phyloP scores from a whole-genome alignment of 2,113 vertebrate species.

The Malurus elegans region DNA sequence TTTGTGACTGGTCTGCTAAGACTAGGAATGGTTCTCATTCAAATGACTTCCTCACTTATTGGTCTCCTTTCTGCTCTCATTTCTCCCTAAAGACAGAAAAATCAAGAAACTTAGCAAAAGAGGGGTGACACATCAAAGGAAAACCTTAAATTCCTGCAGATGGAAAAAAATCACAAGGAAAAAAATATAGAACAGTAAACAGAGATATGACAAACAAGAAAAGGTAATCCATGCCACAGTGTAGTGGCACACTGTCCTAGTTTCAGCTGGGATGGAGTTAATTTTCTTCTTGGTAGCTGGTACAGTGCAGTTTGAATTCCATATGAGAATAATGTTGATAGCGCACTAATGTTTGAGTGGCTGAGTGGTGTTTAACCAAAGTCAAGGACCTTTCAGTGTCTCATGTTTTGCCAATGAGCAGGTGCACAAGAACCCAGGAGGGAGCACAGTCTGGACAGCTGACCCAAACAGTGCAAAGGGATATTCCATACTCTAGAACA shows the following conservation, averaged over 20 bases:
- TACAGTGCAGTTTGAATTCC: neutral
- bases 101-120: neutral
- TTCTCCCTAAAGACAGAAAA: neutral
- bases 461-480: neutral
- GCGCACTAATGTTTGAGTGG: neutral
- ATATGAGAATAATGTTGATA: neutral
- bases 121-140: neutral
- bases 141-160: neutral
- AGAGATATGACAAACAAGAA: neutral
- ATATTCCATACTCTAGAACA: neutral
- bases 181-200: neutral
- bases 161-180: neutral
- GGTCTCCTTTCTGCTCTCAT: rapidly evolving
- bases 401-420: neutral
- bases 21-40: neutral
- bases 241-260: neutral
- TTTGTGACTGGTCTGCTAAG: neutral
- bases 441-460: neutral
- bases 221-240: neutral
- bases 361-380: neutral
- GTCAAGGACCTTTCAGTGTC: neutral
- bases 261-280: neutral
- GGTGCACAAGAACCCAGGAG: neutral
- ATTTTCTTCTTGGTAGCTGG: neutral
- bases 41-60: neutral